These are phyloP conservation scores for Drosophila yakuba DNA, from an alignment of 1,140 invertebrate species.

Conservation along the genomic window DNA sequence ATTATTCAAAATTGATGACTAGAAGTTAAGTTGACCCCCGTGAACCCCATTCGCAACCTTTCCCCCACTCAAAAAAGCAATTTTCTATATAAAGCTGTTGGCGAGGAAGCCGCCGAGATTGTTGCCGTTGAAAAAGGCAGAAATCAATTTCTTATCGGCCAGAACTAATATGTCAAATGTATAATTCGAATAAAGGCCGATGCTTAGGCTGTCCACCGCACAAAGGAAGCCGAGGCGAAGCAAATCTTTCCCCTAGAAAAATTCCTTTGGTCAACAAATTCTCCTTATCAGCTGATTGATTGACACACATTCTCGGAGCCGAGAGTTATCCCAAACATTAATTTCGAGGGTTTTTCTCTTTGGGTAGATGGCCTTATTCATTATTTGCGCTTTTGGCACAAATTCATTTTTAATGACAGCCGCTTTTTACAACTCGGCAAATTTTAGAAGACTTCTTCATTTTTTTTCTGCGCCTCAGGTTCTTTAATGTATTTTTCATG, in stretches of 20 bases:
- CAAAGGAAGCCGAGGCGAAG: slow-evolving; percentile 46
- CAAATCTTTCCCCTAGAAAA: slow-evolving; percentile 35
- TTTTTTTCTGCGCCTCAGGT: slow-evolving; percentile 20
- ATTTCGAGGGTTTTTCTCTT: slow-evolving; percentile 8
- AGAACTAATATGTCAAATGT: slow-evolving; percentile 81
- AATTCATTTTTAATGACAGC: slow-evolving; percentile 79
- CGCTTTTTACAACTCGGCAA: slow-evolving; percentile 44
- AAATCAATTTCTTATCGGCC: slow-evolving; percentile 81
- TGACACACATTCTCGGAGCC: slow-evolving; percentile 16
- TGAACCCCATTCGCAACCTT: slow-evolving; percentile 47
- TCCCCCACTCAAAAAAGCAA: slow-evolving; percentile 64
- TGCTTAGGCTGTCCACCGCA: slow-evolving; percentile 9
- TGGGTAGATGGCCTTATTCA: slow-evolving; percentile 72
- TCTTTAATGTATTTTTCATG: slow-evolving; percentile 83
- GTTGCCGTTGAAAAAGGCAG: slow-evolving; percentile 69
- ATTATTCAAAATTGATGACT: slow-evolving; percentile 9
- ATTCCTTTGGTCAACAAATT: slow-evolving; percentile 43
- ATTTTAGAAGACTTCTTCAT: slow-evolving; percentile 21
- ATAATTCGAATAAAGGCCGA: slow-evolving; percentile 51
- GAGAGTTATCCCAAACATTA: slow-evolving; percentile 21
- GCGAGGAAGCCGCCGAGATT: slow-evolving; percentile 15
- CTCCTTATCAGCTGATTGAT: slow-evolving; percentile 46
- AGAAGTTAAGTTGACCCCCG: slow-evolving; percentile 6
- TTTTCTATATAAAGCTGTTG: slow-evolving; percentile 48
- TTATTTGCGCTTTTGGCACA: slow-evolving; percentile 78